Evolutionary conservation across 2,888 invertebrate species (phyloP).

Genomic region (Rhagonycha fulva): DNA sequence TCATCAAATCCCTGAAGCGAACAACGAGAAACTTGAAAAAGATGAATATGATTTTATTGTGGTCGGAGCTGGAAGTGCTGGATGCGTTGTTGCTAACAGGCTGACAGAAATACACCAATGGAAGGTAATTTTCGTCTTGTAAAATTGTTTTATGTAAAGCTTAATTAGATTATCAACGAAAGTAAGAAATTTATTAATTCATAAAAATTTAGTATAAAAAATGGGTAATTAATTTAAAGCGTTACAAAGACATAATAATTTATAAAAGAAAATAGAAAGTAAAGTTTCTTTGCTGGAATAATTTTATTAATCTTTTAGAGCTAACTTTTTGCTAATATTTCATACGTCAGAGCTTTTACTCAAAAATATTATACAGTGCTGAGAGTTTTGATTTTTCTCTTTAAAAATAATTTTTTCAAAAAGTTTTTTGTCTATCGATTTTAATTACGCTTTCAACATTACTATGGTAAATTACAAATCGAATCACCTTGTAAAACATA

Average conservation of each 20-base stretch:
- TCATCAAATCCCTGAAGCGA: not conserved
- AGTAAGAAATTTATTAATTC: not conserved
- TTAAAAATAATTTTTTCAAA: not conserved
- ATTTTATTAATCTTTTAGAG: not conserved
- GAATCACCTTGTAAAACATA: not conserved
- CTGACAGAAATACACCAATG: conserved; percentile 65
- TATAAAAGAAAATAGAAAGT: not conserved
- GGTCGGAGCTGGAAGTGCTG: conserved; percentile 70
- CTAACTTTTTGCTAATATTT: not conserved
- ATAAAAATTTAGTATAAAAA: not conserved
- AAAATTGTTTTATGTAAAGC: not conserved
- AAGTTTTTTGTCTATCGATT: not conserved
- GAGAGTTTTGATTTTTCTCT: not conserved
- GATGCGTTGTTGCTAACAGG: conserved; percentile 69
- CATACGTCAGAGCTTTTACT: not conserved
- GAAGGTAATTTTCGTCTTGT: conserved; percentile 56
- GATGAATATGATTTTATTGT: conserved; percentile 60
- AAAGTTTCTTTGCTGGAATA: not conserved
- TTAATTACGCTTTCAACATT: not conserved
- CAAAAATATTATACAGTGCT: not conserved
- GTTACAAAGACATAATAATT: not conserved
- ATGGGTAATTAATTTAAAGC: not conserved
- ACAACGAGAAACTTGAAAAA: not conserved
- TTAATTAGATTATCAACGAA: not conserved
- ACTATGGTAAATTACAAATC: not conserved